These are phyloP conservation scores for Mormyrops boulengeri DNA, from an alignment of 2,797 vertebrate species.

Conservation along the genomic window DNA sequence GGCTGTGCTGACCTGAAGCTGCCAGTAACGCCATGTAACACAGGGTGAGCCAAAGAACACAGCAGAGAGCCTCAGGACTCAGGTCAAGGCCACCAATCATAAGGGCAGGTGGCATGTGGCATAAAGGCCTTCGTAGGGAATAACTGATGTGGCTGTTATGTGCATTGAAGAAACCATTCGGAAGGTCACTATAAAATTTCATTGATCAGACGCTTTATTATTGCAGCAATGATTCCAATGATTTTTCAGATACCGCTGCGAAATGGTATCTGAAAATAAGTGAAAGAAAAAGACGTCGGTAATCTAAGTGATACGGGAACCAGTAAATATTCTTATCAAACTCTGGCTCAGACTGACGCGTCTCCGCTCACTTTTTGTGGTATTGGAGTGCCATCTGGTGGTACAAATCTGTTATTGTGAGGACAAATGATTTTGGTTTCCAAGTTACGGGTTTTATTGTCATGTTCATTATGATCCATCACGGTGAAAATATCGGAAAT, in stretches of 20 bases:
- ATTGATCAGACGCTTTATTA: background rate
- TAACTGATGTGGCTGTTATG: background rate
- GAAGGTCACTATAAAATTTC: background rate
- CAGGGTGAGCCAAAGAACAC: background rate
- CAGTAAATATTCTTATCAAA: background rate
- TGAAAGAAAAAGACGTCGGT: background rate
- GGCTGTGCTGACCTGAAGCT: background rate
- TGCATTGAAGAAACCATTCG: background rate
- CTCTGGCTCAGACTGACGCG: background rate
- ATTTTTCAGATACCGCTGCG: background rate
- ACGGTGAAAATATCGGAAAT: background rate
- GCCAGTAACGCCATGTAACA: background rate
- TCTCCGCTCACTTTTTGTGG: background rate
- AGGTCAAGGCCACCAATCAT: background rate
- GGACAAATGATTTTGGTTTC: background rate
- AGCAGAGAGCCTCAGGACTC: background rate
- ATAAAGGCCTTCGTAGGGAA: background rate
- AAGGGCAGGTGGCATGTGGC: background rate
- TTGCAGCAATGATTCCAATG: background rate
- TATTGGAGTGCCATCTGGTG: background rate
- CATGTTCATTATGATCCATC: background rate
- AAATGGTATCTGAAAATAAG: background rate
- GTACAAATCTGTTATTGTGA: background rate
- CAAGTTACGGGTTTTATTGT: background rate
- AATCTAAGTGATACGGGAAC: background rate